Evolutionary conservation across 2,888 invertebrate species (phyloP).

Genomic region (Diloba caeruleocephala): DNA sequence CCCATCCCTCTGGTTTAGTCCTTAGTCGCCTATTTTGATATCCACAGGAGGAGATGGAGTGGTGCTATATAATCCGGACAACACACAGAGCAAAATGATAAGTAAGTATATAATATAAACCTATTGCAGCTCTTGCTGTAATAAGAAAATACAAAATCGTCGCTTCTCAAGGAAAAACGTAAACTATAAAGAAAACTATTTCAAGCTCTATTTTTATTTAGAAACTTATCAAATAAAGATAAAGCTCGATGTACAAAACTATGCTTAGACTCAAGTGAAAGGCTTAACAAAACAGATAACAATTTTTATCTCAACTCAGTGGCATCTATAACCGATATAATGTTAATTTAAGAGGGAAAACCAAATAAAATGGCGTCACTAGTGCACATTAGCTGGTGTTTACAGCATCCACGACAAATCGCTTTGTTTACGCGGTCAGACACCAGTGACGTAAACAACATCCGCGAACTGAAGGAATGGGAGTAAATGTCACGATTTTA

Average conservation of each 20-base stretch:
- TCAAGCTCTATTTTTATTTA: conserved; percentile 15
- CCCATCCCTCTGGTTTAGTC: too few species aligned
- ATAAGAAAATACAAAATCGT: neutral
- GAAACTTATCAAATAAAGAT: conserved; percentile 41
- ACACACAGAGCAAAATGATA: too few species aligned
- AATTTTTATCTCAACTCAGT: conserved; percentile 6
- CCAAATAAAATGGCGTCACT: conserved; percentile 50
- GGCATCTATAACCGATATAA: conserved; percentile 45
- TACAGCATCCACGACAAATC: conserved; percentile 63
- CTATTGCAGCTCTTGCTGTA: too few species aligned
- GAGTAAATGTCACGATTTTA: conserved; percentile 26
- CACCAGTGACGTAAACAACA: conserved; percentile 49
- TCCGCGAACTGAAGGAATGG: conserved; percentile 27
- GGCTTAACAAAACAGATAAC: conserved; percentile 40
- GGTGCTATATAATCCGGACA: too few species aligned
- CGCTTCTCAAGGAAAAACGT: neutral
- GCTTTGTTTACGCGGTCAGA: conserved; percentile 63
- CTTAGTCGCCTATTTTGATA: too few species aligned
- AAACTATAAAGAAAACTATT: conserved; percentile 9
- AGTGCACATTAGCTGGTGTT: conserved; percentile 58
- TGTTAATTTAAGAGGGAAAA: conserved; percentile 47
- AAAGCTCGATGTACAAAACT: conserved; percentile 15
- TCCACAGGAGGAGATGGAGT: too few species aligned
- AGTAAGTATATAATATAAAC: too few species aligned
- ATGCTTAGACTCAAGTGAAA: conserved; percentile 17